Conservation (phyloP, 2,797 vertebrate species). For the Microhierax caerulescens region DNA sequence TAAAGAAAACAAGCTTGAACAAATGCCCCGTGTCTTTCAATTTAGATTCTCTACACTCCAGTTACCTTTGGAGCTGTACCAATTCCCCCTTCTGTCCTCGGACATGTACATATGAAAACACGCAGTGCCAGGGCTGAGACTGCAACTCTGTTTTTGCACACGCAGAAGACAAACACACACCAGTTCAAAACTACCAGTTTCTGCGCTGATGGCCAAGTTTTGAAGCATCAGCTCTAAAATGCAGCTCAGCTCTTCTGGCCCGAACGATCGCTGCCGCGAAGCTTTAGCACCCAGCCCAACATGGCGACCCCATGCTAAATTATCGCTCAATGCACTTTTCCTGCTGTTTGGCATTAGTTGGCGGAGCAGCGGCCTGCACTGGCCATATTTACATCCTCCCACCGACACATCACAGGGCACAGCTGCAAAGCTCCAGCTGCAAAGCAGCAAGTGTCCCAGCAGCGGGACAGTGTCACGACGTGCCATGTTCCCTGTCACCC, state of each 20-base stretch:
- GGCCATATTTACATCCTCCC: not conserved
- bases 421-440: not conserved
- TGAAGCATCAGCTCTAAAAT: not conserved
- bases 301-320: fast-evolving
- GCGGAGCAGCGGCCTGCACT: not conserved
- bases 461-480: fast-evolving
- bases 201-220: not conserved
- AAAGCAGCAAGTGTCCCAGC: not conserved
- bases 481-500: not conserved
- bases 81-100: conserved; percentile 14
- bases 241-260: not conserved
- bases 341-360: not conserved
- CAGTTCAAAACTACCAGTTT: not conserved
- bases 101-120: not conserved
- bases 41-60: not conserved
- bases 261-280: fast-evolving
- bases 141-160: not conserved
- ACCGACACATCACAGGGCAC: fast-evolving
- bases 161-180: not conserved
- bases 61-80: conserved; percentile 12
- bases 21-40: conserved; percentile 22
- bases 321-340: fast-evolving
- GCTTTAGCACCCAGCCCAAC: not conserved
- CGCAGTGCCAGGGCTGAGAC: not conserved
- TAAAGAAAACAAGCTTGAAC: conserved; percentile 47